Base-by-base conservation (phyloP, 2,888 invertebrate genomes). In the Tubulanus polymorphus region DNA sequence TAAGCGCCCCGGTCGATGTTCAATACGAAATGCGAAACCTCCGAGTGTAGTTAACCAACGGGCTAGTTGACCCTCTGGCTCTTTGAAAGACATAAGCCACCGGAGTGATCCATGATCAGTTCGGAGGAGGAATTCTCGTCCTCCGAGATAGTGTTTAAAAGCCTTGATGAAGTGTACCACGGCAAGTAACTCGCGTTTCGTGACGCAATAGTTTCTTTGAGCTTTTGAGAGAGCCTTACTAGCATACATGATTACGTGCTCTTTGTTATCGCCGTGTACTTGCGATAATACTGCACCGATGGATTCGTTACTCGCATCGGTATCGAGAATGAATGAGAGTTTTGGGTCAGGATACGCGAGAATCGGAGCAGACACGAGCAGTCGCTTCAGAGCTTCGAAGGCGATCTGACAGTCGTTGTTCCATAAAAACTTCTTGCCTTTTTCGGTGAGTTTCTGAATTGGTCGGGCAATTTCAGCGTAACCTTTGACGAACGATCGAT, bases 171-270 rank as follows among this genome's bases (percentile, higher is more conserved):
- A 37, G 6, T 20, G 32, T 23, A 55, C 55, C 8, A 52, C 49
- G 32, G 53, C 56, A n/a, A 53, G 29, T 12, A 53, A 18, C 18
- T 56, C 56, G 27, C 54, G 53, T 20, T 51, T 45, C 18, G 56
- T 56, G 10, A 54, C 56, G 47, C 56, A 54, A n/a, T 56, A 56
- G 12, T 15, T 41, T 18, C 41, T 47, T 49, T 55, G 54, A n/a
- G 46, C 47, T 32, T 48, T 51, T 15, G 45, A 55, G 37, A 57
- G n/a, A 1, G 57, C 20, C 18, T 51, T 50, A 29, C 57, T 57
- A 47, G 48, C 51, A 20, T 57, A 57, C 20, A 51, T 45, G 5
- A 57, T 48, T n/a, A 57, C 54, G 26, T 28, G 25, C 37, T 54
- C 55, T 20, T 50, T n/a, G n/a, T n/a, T 28, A 20, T 53, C 57